A percentile compares a stretch with the other conserved stretches of the same genome.
Conservation (phyloP, 2,113 vertebrate species). For the Lycaon pictus region DNA sequence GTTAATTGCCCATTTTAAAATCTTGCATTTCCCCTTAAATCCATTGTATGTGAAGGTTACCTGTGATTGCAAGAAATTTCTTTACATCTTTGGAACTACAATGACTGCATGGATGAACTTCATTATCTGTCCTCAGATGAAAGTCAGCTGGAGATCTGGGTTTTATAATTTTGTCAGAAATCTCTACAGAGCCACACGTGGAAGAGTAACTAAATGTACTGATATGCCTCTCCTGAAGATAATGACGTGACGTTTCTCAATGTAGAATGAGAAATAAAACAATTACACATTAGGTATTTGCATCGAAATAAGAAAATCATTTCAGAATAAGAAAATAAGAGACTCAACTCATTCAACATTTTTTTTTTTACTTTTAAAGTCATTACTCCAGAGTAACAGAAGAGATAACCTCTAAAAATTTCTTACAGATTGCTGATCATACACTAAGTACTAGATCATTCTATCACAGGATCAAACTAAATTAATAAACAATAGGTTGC, state of each 20-base stretch:
- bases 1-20: not conserved
- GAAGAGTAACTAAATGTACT: not conserved
- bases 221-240: not conserved
- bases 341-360: not conserved
- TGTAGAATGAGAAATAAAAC: slow-evolving; percentile 18
- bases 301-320: not conserved
- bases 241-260: not conserved
- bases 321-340: not conserved
- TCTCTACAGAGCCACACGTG: not conserved
- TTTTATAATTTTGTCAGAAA: not conserved
- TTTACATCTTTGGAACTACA: not conserved
- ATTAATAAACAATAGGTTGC: not conserved
- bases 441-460: not conserved
- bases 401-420: not conserved
- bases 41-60: not conserved
- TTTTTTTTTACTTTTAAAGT: not conserved
- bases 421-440: not conserved
- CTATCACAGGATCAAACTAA: not conserved
- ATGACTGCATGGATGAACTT: not conserved
- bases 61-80: not conserved
- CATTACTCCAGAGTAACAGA: not conserved
- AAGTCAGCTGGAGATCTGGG: not conserved
- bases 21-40: not conserved
- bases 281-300: not conserved
- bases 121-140: not conserved